Evolutionary conservation across 2,113 vertebrate species (phyloP).

Genomic region (Pedionomus torquatus): DNA sequence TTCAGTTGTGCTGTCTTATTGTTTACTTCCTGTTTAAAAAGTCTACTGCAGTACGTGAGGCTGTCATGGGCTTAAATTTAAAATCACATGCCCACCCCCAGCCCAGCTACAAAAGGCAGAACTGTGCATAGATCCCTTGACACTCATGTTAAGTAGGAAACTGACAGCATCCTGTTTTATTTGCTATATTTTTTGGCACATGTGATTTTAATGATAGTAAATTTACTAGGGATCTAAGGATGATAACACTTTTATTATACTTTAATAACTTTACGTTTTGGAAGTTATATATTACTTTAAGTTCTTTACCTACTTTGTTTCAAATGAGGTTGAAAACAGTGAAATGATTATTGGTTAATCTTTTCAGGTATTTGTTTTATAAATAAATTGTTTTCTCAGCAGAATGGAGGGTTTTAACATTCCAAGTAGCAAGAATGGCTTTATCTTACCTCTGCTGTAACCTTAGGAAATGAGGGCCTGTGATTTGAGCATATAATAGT

Average conservation of each 20-base stretch:
- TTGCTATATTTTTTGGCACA: background rate
- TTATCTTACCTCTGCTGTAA: background rate
- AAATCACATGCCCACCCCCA: background rate
- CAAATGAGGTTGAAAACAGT: background rate
- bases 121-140: background rate
- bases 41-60: background rate
- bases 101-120: background rate
- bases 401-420: background rate
- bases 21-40: background rate
- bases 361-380: background rate
- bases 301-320: background rate
- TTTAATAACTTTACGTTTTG: no score
- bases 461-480: background rate
- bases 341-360: background rate
- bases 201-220: background rate
- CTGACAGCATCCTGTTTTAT: background rate
- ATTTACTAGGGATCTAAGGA: background rate
- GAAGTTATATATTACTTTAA: no score
- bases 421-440: background rate
- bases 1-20: background rate
- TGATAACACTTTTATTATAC: background rate
- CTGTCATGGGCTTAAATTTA: background rate
- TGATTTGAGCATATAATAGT: background rate
- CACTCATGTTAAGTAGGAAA: background rate
- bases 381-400: background rate